These are phyloP conservation scores for Leucoraja ocellata DNA, from an alignment of 2,797 vertebrate species.

Conservation along the genomic window DNA sequence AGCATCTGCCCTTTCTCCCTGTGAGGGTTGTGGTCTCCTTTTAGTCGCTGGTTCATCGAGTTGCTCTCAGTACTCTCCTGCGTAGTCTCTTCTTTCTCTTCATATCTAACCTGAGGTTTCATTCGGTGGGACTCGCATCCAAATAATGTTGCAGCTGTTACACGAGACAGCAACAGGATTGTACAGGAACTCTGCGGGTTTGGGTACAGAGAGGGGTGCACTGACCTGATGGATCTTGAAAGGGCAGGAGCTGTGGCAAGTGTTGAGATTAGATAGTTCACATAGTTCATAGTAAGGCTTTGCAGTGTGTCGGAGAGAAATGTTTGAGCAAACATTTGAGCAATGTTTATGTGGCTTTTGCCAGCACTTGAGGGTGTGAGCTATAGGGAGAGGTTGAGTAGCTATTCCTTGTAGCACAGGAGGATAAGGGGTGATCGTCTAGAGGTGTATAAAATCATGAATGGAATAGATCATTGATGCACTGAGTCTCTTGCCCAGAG, in stretches of 20 bases:
- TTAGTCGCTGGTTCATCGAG: not conserved
- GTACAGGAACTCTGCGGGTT: no score
- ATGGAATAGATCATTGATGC: no score
- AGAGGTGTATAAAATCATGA: no score
- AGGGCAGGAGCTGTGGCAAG: no score
- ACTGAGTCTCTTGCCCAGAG: no score
- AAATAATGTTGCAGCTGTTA: not conserved
- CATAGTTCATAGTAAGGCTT: not conserved
- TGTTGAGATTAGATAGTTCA: not conserved
- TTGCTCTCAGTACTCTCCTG: not conserved
- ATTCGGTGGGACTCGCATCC: not conserved
- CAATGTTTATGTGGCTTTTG: no score
- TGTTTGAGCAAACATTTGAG: no score
- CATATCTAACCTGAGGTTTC: not conserved
- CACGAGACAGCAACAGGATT: not conserved
- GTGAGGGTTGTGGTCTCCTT: not conserved
- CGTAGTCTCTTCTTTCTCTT: not conserved
- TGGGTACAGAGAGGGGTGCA: not conserved
- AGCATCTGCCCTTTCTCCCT: no score
- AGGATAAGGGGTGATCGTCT: no score
- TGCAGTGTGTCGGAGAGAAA: not conserved
- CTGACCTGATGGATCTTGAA: not conserved
- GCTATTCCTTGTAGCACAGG: no score
- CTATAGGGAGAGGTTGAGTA: no score
- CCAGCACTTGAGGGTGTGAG: no score